Percentiles rank a stretch among this genome's conserved stretches.
Conservation (phyloP, 2,113 vertebrate species). For the Marmota flaviventris region DNA sequence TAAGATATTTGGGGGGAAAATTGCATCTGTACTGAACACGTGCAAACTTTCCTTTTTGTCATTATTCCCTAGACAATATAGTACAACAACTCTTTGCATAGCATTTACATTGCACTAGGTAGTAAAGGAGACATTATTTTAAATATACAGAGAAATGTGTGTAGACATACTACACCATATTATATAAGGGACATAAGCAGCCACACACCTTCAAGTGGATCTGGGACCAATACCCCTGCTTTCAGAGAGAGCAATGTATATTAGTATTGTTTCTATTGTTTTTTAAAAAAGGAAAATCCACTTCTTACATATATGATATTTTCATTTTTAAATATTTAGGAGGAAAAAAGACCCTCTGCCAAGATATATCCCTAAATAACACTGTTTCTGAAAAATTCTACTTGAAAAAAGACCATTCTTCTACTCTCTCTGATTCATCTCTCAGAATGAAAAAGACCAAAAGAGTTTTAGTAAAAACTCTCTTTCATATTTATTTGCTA, state of each 20-base stretch:
- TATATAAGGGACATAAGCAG: not conserved
- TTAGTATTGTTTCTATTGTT: not conserved
- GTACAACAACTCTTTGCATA: not conserved
- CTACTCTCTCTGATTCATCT: conserved; percentile 74
- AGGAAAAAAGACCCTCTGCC: conserved; percentile 49
- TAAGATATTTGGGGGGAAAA: not conserved
- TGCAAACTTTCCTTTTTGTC: not conserved
- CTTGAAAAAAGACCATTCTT: conserved; percentile 82
- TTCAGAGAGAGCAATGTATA: not conserved
- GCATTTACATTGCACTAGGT: not conserved
- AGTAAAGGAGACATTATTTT: not conserved
- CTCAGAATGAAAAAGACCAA: conserved; percentile 79
- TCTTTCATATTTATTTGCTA: conserved; percentile 86
- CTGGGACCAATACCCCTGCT: not conserved
- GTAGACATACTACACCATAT: not conserved
- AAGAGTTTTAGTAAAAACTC: conserved; percentile 69
- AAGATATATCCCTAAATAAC: conserved; percentile 74
- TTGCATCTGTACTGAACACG: not conserved
- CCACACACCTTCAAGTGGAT: not conserved
- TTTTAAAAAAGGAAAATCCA: not conserved
- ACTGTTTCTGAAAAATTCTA: conserved; percentile 73
- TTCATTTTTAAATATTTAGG: conserved; percentile 66
- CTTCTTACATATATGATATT: not conserved
- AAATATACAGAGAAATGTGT: not conserved
- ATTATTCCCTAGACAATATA: not conserved